Percentiles rank a stretch among this genome's conserved stretches.
These are phyloP conservation scores for Mercenaria mercenaria DNA, from an alignment of 1,140 invertebrate species.

Conservation along the genomic window DNA sequence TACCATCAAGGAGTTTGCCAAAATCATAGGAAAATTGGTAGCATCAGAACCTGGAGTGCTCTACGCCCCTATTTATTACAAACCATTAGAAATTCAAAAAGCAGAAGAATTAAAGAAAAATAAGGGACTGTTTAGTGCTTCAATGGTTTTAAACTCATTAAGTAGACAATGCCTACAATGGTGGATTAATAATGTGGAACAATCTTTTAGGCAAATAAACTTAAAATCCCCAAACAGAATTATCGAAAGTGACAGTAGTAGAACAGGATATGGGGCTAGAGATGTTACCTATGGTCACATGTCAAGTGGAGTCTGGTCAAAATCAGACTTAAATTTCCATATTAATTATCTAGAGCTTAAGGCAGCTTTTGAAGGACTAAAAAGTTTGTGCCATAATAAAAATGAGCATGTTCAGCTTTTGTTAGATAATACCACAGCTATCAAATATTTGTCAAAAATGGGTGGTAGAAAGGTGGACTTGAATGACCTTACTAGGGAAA, in stretches of 20 bases:
- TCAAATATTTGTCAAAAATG: not conserved
- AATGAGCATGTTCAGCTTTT: not conserved
- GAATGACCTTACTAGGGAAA: not conserved
- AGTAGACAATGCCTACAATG: not conserved
- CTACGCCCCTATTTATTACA: conserved; percentile 15
- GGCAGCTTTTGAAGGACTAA: not conserved
- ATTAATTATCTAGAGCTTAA: not conserved
- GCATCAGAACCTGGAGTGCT: not conserved
- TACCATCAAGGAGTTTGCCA: conserved; percentile 27
- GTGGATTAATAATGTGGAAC: not conserved
- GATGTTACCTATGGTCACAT: no score
- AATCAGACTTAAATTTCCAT: not conserved
- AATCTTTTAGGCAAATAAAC: not conserved
- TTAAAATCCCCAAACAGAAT: not conserved
- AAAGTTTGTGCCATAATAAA: not conserved
- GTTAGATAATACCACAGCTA: not conserved
- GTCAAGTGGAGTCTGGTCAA: no score
- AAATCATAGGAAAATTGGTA: not conserved
- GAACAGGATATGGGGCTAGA: not conserved
- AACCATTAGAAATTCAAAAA: conserved; percentile 14
- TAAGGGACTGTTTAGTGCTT: no score
- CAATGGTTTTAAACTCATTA: not conserved
- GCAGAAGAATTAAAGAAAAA: no score
- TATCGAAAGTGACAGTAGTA: not conserved
- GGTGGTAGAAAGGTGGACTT: not conserved